Conservation (phyloP, 2,113 vertebrate genomes). For the Phasianus colchicus region DNA sequence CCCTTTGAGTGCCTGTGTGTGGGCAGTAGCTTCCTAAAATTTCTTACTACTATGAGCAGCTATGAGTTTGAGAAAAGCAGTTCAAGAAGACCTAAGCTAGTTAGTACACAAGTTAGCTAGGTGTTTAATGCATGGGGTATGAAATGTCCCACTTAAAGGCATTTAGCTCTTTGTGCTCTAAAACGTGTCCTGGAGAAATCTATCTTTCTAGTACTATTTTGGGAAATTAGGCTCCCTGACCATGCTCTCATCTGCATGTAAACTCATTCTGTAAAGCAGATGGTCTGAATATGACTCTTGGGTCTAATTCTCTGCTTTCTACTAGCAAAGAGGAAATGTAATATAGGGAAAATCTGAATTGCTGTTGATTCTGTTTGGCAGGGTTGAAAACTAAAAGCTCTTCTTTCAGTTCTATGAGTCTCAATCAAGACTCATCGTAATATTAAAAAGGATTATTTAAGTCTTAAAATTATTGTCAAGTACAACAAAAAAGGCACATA, state of each 20-base stretch:
- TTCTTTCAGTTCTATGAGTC: neutral
- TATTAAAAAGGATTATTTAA: neutral
- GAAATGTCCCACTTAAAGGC: neutral
- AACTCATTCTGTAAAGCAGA: neutral
- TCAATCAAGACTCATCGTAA: neutral
- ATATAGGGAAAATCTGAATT: neutral
- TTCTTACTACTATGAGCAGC: neutral
- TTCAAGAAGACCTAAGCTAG: neutral
- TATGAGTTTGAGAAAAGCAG: neutral
- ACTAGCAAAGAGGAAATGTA: neutral
- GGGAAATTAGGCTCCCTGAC: neutral
- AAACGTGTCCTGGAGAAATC: neutral
- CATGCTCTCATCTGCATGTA: neutral
- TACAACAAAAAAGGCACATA: neutral
- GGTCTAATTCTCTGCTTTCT: neutral
- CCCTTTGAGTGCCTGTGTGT: fast-evolving
- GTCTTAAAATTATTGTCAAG: neutral
- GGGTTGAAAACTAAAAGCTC: neutral
- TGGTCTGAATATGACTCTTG: neutral
- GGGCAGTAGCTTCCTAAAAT: neutral
- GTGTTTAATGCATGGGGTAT: neutral
- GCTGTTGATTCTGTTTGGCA: neutral
- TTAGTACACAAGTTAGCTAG: neutral
- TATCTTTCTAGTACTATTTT: neutral
- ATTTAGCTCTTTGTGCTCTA: neutral